Evolutionary conservation across 2,888 invertebrate species (phyloP).

Genomic region (Drosophila barbarae): DNA sequence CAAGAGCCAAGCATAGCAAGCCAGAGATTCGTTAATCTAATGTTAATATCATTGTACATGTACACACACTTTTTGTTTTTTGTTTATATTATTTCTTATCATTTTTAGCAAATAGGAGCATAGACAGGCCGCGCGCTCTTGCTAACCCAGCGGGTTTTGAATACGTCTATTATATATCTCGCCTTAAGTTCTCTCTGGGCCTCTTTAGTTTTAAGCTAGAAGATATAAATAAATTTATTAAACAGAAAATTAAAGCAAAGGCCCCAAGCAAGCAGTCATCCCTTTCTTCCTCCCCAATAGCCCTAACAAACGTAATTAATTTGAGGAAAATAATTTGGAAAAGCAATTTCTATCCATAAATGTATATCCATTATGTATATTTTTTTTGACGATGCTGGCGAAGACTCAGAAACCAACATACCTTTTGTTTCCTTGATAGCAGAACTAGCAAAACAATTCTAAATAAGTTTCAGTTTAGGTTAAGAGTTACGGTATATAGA

Average conservation of each 20-base stretch:
- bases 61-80: constrained; percentile 3
- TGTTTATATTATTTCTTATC: neutral
- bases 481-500: constrained; percentile 10
- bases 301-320: neutral
- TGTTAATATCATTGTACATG: neutral
- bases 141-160: constrained; percentile 2
- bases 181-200: constrained; percentile 7
- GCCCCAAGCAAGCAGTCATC: neutral
- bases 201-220: constrained; percentile 1
- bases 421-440: constrained; percentile 11
- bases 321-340: neutral
- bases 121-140: neutral
- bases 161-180: constrained; percentile 4
- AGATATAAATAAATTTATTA: neutral
- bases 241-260: neutral
- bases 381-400: neutral
- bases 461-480: neutral
- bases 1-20: neutral
- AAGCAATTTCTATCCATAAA: neutral
- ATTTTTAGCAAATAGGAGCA: neutral
- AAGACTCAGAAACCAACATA: constrained; percentile 7
- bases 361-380: constrained; percentile 13
- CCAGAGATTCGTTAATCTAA: neutral
- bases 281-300: neutral
- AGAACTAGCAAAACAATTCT: neutral